These are phyloP conservation scores for Chymomyza caudatula DNA, from an alignment of 2,888 invertebrate species.

Conservation along the genomic window DNA sequence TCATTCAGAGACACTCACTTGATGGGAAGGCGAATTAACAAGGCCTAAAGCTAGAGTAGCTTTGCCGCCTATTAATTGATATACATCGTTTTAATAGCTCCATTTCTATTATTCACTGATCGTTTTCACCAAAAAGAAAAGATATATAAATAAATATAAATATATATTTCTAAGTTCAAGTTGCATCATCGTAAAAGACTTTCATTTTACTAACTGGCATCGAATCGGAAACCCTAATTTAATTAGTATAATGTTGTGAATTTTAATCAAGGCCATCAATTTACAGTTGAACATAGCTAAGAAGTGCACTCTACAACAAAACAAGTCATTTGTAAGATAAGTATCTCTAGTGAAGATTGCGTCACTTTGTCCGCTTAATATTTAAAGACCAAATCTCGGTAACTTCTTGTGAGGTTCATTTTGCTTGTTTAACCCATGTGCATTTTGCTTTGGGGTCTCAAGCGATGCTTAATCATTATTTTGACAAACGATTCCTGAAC, in stretches of 20 bases:
- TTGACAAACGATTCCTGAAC: too few species aligned
- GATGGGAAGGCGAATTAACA: background rate
- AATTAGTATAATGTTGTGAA: constrained; percentile 9
- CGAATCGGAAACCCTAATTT: constrained; percentile 7
- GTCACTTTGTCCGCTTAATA: too few species aligned
- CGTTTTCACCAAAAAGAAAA: background rate
- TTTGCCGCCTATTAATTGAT: background rate
- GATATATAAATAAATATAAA: constrained; percentile 14
- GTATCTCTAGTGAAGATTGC: too few species aligned
- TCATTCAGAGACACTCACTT: background rate
- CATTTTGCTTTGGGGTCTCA: too few species aligned
- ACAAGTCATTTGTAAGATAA: too few species aligned
- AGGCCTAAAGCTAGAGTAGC: background rate
- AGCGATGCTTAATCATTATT: too few species aligned
- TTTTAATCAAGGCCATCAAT: constrained; percentile 50
- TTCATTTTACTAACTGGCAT: constrained; percentile 12
- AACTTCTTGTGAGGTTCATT: too few species aligned
- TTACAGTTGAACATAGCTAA: constrained; percentile 46
- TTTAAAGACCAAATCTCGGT: too few species aligned
- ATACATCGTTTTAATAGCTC: background rate
- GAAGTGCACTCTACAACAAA: constrained; percentile 27
- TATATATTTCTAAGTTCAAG: constrained; percentile 10
- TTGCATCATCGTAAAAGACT: constrained; percentile 32
- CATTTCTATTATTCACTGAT: background rate
- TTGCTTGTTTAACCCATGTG: too few species aligned